These are phyloP conservation scores for Neodiprion virginianus DNA, from an alignment of 1,140 invertebrate genomes.

Conservation along the genomic window DNA sequence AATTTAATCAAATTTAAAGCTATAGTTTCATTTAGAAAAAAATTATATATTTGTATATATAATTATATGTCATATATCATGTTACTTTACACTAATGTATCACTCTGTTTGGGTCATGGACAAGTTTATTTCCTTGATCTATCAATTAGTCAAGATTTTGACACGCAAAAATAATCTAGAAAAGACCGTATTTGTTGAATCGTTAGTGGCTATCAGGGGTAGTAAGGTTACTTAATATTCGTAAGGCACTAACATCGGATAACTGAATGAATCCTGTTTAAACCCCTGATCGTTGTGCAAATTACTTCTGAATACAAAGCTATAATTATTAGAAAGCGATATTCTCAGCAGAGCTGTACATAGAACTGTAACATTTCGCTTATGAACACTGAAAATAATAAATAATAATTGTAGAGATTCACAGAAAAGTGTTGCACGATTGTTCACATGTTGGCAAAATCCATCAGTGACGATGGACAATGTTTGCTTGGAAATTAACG, in stretches of 20 bases:
- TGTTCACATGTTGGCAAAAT: not conserved
- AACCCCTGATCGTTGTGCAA: not conserved
- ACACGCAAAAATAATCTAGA: not conserved
- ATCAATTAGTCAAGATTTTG: not conserved
- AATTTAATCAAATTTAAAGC: too few species aligned
- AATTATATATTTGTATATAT: too few species aligned
- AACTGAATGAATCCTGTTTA: not conserved
- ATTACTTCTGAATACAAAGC: not conserved
- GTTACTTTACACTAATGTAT: too few species aligned
- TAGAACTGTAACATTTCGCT: too few species aligned
- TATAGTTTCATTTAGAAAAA: too few species aligned
- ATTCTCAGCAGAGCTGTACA: not conserved
- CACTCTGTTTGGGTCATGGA: not conserved
- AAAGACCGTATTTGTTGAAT: not conserved
- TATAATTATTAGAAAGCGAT: not conserved
- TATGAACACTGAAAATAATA: not conserved
- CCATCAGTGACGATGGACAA: not conserved
- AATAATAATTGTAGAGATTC: not conserved
- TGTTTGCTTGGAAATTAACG: not conserved
- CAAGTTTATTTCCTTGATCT: not conserved
- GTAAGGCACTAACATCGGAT: constrained; percentile 7
- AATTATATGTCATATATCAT: too few species aligned
- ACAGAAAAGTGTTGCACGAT: not conserved
- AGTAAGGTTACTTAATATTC: not conserved
- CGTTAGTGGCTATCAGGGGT: not conserved